phyloP scores from a whole-genome alignment of 2,113 vertebrate genomes.

The Struthidea cinerea region DNA sequence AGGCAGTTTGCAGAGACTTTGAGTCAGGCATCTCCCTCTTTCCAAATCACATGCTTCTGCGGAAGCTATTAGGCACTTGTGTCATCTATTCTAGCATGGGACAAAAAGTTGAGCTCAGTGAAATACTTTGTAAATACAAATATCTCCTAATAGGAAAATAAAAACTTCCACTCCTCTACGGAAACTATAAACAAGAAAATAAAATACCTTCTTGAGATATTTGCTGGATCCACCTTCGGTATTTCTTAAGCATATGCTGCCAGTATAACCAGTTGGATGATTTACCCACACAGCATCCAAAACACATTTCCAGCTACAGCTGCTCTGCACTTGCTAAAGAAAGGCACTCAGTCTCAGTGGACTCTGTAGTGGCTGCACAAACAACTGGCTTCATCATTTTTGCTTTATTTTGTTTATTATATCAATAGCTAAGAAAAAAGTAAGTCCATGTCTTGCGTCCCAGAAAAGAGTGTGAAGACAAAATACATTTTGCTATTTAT shows the following conservation, averaged over 20 bases:
- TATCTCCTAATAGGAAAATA: neutral
- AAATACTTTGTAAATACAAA: neutral
- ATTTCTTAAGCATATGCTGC: neutral
- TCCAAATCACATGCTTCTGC: neutral
- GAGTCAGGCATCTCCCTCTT: neutral
- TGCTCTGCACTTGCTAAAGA: neutral
- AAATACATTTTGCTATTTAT: neutral
- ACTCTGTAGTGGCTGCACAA: neutral
- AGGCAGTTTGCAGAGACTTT: neutral
- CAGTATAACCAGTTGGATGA: neutral
- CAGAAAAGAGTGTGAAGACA: neutral
- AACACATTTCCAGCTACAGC: neutral
- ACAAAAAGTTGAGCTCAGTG: neutral
- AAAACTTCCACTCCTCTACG: neutral
- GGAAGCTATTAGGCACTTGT: neutral
- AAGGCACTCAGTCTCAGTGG: neutral
- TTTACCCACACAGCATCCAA: neutral
- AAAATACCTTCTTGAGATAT: neutral
- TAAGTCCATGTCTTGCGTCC: neutral
- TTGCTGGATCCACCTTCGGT: neutral
- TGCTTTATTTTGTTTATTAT: neutral
- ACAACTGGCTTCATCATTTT: neutral
- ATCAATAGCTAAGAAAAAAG: neutral
- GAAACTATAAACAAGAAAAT: neutral
- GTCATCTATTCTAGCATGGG: neutral